Percentiles rank a stretch among this genome's conserved stretches.
Conservation (phyloP, 2,113 vertebrate genomes). For the Siniperca chuatsi region DNA sequence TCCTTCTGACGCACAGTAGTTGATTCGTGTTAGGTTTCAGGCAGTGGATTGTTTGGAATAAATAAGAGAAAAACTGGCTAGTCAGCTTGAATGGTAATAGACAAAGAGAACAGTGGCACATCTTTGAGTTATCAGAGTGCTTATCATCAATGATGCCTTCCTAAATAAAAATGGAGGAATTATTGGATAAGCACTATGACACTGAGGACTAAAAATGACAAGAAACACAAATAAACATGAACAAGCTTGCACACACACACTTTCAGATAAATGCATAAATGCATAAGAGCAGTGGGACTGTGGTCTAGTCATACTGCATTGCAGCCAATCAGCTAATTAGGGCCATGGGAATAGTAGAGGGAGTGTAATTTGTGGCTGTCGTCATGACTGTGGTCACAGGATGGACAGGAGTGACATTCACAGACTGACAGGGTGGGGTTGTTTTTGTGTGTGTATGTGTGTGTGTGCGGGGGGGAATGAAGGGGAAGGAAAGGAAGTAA, state of each 20-base stretch:
- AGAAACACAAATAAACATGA: slow-evolving; percentile 7
- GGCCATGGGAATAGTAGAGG: slow-evolving; percentile 67
- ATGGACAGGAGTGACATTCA: slow-evolving; percentile 67
- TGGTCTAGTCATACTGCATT: slow-evolving; percentile 52
- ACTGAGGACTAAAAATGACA: neutral
- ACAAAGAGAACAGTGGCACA: slow-evolving; percentile 1
- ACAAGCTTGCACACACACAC: neutral
- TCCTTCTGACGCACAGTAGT: neutral
- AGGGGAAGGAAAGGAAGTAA: slow-evolving; percentile 11
- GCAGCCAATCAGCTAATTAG: slow-evolving; percentile 74
- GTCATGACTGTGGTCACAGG: slow-evolving; percentile 69
- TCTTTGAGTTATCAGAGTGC: neutral
- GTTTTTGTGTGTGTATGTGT: slow-evolving; percentile 5
- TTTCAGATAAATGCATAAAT: neutral
- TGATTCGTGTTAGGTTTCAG: neutral
- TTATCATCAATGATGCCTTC: neutral
- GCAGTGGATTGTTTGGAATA: neutral
- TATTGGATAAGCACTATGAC: neutral
- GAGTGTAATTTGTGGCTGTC: slow-evolving; percentile 50
- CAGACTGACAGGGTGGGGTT: slow-evolving; percentile 44
- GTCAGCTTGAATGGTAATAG: slow-evolving; percentile 3
- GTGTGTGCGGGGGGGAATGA: slow-evolving; percentile 7
- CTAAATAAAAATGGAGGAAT: neutral
- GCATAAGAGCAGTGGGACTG: slow-evolving; percentile 42
- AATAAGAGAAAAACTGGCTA: neutral